Evolutionary conservation across 2,797 vertebrate genomes (phyloP), one percentile per base, ranked within the genome.

Genomic region (Coccyzus lansbergi): DNA sequence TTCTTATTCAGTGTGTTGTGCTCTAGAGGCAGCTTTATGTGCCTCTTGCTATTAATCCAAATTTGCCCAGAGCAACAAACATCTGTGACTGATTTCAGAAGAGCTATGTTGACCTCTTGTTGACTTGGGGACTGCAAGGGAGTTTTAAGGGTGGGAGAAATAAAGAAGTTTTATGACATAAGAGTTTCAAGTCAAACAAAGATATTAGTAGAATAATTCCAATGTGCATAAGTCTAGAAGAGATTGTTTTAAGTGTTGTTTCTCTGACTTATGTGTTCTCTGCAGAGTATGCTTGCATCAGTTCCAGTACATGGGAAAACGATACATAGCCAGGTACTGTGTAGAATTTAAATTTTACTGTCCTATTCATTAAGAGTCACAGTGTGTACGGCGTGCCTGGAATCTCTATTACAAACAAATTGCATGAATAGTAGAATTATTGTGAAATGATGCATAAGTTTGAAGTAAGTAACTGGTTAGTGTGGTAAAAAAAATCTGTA

Each of bases 241-340:
- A 79, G 33, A 4, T 25, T 58, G 31, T 60, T 86, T 80, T 20
- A 83, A 83, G 8, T 64, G 49, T 92, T 75, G 16, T 51, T 90
- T 89, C 33, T 95, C 60, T 93, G 69, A 77, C 48, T 68, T 85
- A 5, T 96, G 9, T 96, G 81, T 79, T 97, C 19, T 96, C 92
- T 94, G 34, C 98, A 99, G 99, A 97, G 98, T 99, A 29, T 99
- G 99, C 95, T 97, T 99, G 21, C 98, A 99, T 97, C 99, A 99
- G 98, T 99, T 99, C 97, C 98, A 99, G 97, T 99, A 99, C 97
- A 99, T 99, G 99, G 99, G 99, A 42, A 99, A 99, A 88, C 97
- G 99, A 96, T 99, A 98, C 96, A 99, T 99, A 86, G 98, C 98
- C 98, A 99, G 99, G 99, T 99, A 99, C 97, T 97, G 98, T 98